Conservation (phyloP, 2,888 invertebrate genomes). For the Yponomeuta cagnagella region DNA sequence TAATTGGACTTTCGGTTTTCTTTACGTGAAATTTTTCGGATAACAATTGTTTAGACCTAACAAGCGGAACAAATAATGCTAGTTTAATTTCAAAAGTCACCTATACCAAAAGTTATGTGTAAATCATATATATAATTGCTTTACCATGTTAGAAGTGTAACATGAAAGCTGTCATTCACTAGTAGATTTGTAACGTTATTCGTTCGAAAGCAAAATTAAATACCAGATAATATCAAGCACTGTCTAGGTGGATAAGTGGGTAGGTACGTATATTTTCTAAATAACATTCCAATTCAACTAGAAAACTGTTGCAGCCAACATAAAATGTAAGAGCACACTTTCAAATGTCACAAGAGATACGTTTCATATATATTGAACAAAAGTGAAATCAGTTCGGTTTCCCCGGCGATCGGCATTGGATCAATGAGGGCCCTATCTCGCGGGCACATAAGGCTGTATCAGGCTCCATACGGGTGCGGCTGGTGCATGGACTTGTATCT, state of each 20-base stretch:
- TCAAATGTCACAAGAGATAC: constrained; percentile 23
- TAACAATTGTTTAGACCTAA: constrained; percentile 30
- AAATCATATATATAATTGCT: background rate
- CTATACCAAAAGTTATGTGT: background rate
- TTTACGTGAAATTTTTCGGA: constrained; percentile 31
- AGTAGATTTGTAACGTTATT: background rate
- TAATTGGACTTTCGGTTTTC: constrained; percentile 57
- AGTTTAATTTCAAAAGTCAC: background rate
- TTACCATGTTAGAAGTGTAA: background rate
- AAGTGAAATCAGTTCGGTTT: constrained; percentile 59
- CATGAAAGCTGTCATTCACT: background rate
- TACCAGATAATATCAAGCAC: background rate
- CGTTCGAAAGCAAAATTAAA: background rate
- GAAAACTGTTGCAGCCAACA: constrained; percentile 8
- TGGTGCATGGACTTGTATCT: constrained; percentile 21
- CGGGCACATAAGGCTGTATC: constrained; percentile 29
- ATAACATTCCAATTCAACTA: background rate
- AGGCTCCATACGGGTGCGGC: constrained; percentile 45
- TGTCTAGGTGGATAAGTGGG: background rate
- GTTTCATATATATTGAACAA: constrained; percentile 31
- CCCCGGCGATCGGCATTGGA: constrained; percentile 26
- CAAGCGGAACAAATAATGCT: constrained; percentile 15
- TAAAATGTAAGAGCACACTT: constrained; percentile 16
- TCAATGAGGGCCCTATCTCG: constrained; percentile 55
- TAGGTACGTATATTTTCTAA: background rate